Evolutionary conservation across 2,113 vertebrate genomes (phyloP).

Genomic region (Chionomys nivalis): DNA sequence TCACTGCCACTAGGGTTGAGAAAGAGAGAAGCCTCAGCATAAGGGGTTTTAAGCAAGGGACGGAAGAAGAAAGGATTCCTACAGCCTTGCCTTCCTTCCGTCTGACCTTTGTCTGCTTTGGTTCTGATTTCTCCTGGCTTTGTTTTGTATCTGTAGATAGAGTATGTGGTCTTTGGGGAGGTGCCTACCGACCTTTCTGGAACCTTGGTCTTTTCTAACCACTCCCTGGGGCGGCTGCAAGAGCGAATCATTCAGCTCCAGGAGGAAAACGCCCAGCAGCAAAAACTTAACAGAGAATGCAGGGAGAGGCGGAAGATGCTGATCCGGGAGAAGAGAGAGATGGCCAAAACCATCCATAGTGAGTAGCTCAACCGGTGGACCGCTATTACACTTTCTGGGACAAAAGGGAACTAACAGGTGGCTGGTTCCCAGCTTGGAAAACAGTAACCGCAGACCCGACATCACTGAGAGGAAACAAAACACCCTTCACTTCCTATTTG

Average conservation of each 20-base stretch:
- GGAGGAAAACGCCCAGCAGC: slow-evolving; percentile 88
- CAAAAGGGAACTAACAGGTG: neutral
- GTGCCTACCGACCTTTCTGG: slow-evolving; percentile 87
- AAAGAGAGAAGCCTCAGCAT: neutral
- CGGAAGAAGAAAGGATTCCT: neutral
- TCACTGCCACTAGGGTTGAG: neutral
- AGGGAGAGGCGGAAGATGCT: slow-evolving; percentile 88
- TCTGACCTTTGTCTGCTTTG: slow-evolving; percentile 34
- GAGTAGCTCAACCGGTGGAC: slow-evolving; percentile 65
- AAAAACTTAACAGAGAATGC: slow-evolving; percentile 85
- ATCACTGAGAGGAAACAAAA: neutral
- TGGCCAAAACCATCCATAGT: slow-evolving; percentile 87
- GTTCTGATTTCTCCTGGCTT: neutral
- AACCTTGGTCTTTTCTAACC: slow-evolving; percentile 88
- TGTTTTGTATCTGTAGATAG: slow-evolving; percentile 86
- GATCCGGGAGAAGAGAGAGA: slow-evolving; percentile 87
- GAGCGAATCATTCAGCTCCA: slow-evolving; percentile 87
- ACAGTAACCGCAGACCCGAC: neutral
- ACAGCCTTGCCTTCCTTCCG: neutral
- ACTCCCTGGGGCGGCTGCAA: slow-evolving; percentile 86
- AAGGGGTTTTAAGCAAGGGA: neutral
- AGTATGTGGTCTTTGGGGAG: slow-evolving; percentile 84
- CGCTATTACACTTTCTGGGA: neutral
- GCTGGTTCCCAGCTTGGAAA: neutral
- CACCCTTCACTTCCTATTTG: neutral